Evolutionary conservation across 2,888 invertebrate species (phyloP).

Genomic region (Chymomyza caudatula): DNA sequence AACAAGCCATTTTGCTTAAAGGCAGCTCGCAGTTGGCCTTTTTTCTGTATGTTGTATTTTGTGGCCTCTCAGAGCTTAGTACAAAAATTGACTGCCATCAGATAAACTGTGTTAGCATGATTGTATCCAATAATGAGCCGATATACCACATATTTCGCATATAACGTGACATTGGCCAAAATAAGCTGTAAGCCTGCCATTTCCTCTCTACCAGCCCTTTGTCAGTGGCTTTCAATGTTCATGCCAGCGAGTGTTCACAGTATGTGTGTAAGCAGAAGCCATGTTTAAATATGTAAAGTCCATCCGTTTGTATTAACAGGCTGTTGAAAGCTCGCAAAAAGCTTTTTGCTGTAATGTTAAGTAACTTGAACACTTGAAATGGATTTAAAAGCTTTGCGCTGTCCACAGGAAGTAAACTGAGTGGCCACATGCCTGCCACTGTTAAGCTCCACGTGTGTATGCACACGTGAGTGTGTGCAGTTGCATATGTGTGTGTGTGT

Average conservation of each 20-base stretch:
- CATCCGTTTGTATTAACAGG: slow-evolving; percentile 45
- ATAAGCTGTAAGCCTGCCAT: no score
- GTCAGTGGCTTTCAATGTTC: slow-evolving; percentile 11
- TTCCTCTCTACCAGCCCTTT: neutral
- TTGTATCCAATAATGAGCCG: no score
- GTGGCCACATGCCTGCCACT: slow-evolving; percentile 32
- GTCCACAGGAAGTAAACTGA: slow-evolving; percentile 52
- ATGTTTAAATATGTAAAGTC: slow-evolving; percentile 64
- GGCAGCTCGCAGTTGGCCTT: slow-evolving; percentile 31
- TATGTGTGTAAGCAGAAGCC: neutral
- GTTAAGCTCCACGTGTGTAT: neutral
- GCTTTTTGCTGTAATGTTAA: slow-evolving; percentile 54
- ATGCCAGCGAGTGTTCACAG: slow-evolving; percentile 38
- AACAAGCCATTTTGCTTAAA: slow-evolving; percentile 4
- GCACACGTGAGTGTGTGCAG: neutral
- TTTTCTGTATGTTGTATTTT: slow-evolving; percentile 40
- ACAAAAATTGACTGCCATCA: neutral
- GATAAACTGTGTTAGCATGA: no score
- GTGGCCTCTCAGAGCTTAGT: no score
- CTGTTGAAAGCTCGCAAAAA: slow-evolving; percentile 56
- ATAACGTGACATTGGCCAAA: no score
- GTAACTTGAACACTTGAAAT: slow-evolving; percentile 30
- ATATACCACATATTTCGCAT: no score
- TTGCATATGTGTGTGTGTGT: neutral
- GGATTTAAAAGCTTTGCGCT: slow-evolving; percentile 61